These are phyloP conservation scores for Leptinotarsa haldemani DNA, from an alignment of 2,888 invertebrate genomes.

Conservation along the genomic window DNA sequence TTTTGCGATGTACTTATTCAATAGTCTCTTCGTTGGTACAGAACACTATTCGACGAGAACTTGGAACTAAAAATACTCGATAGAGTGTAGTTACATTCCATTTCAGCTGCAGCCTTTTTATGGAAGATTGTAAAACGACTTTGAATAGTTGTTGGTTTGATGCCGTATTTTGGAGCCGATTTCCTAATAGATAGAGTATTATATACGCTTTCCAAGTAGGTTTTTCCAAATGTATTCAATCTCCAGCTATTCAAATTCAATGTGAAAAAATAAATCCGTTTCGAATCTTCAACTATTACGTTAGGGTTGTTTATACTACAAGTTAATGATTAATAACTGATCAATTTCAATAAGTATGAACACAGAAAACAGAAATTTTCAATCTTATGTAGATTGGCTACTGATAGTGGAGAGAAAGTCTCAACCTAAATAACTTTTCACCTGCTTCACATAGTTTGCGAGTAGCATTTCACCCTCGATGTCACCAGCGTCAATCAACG, in stretches of 20 bases:
- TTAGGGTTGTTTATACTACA: too few species aligned
- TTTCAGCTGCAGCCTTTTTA: constrained; percentile 15
- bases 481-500: constrained; percentile 7
- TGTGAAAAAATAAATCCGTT: too few species aligned
- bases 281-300: too few species aligned
- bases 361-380: too few species aligned
- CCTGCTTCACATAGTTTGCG: background rate
- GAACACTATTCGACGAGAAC: constrained; percentile 36
- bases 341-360: too few species aligned
- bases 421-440: background rate
- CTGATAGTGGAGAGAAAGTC: too few species aligned
- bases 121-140: constrained; percentile 32
- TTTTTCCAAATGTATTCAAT: too few species aligned
- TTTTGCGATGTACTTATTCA: constrained; percentile 38
- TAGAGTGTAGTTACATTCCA: background rate
- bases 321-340: too few species aligned
- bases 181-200: constrained; percentile 40
- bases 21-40: constrained; percentile 37
- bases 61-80: background rate
- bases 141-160: constrained; percentile 41
- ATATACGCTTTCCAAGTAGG: too few species aligned
- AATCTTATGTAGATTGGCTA: too few species aligned
- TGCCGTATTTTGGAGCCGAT: constrained; percentile 30
- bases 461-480: background rate
- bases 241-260: too few species aligned